Percentiles rank a stretch among this genome's conserved stretches.
Evolutionary conservation across 2,113 vertebrate genomes (phyloP).

Genomic region (Ivindomyrus marchei): DNA sequence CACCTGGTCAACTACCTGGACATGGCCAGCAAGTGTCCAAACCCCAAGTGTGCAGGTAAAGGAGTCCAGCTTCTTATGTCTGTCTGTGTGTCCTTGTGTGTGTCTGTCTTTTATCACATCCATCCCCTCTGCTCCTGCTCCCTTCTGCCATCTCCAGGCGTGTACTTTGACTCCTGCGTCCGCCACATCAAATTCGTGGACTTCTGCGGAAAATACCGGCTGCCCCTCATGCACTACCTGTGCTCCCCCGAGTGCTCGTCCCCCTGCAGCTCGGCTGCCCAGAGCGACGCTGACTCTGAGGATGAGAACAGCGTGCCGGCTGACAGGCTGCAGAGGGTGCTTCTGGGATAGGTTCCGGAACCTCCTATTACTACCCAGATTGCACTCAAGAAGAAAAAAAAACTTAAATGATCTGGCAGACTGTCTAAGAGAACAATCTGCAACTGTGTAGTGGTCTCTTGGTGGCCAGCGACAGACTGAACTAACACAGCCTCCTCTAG

Average conservation of each 20-base stretch:
- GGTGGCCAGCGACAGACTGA: not conserved
- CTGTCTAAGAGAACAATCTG: not conserved
- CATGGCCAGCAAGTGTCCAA: slow-evolving; percentile 92
- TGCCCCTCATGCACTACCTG: slow-evolving; percentile 97
- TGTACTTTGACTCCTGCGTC: slow-evolving; percentile 97
- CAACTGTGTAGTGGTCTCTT: not conserved
- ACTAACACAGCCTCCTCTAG: not conserved
- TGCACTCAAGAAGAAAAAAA: not conserved
- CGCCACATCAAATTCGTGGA: slow-evolving; percentile 98
- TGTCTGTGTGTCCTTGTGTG: not conserved
- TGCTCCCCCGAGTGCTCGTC: slow-evolving; percentile 93
- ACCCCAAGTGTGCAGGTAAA: slow-evolving; percentile 90
- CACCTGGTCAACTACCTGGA: slow-evolving; percentile 79
- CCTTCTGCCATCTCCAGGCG: slow-evolving; percentile 60
- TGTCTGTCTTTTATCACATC: not conserved
- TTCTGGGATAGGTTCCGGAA: slow-evolving; percentile 70
- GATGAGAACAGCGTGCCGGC: slow-evolving; percentile 82
- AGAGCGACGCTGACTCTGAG: slow-evolving; percentile 91
- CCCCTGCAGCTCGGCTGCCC: slow-evolving; percentile 90
- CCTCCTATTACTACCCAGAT: not conserved
- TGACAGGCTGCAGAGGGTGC: slow-evolving; percentile 88
- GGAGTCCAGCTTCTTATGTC: not conserved
- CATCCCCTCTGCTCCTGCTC: not conserved
- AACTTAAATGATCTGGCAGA: not conserved
- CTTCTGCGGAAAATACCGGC: slow-evolving; percentile 96